These are phyloP conservation scores for Glandiceps talaboti DNA, from an alignment of 53 echinoderm and acorn worm genomes.

Conservation along the genomic window DNA sequence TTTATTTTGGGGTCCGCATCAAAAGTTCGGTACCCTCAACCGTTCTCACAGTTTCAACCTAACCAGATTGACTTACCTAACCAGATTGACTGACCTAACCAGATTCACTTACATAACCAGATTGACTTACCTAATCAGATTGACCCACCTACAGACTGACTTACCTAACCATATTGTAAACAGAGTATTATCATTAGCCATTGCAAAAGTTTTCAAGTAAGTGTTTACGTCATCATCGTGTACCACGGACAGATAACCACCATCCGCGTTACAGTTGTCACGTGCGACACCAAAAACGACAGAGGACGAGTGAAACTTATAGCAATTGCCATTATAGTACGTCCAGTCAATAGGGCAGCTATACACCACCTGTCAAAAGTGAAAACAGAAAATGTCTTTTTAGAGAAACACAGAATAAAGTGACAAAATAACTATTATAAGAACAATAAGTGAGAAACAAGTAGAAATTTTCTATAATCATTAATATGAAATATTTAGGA, in stretches of 20 bases:
- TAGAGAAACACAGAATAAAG: no score
- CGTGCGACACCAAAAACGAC: not conserved
- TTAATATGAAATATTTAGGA: no score
- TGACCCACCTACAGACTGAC: no score
- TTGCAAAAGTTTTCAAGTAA: not conserved
- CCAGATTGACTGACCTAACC: no score
- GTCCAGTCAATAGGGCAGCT: not conserved
- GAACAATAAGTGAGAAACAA: not conserved
- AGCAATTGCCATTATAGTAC: not conserved
- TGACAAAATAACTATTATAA: no score
- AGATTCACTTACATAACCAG: no score
- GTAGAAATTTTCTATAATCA: not conserved
- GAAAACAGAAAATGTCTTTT: no score
- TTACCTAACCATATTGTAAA: not conserved
- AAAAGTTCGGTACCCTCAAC: no score
- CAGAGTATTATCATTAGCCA: not conserved
- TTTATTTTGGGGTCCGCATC: no score
- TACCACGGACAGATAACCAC: not conserved
- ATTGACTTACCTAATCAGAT: no score
- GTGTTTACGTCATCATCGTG: not conserved
- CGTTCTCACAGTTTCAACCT: no score
- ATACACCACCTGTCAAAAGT: not conserved
- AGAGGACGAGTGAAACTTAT: not conserved
- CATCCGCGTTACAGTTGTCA: not conserved
- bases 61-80: no score